A percentile compares a stretch with the other conserved stretches of the same genome.
These are phyloP conservation scores for Malurus alboscapulatus DNA, from an alignment of 2,113 vertebrate genomes.

Conservation along the genomic window DNA sequence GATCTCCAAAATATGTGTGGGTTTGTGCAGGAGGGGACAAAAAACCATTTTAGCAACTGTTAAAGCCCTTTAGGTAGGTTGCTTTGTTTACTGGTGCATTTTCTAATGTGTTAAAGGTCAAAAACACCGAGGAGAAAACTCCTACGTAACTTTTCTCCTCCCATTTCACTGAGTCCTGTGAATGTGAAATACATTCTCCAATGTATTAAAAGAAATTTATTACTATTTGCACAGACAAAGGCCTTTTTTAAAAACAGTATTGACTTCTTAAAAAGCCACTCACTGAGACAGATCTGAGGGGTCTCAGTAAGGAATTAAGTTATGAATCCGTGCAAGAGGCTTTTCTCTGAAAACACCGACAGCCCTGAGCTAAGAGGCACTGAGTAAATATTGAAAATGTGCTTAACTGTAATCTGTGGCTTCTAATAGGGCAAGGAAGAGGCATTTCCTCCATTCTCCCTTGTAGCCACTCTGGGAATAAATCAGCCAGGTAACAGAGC, in stretches of 20 bases:
- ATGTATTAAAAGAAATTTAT: background rate
- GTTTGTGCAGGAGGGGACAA: background rate
- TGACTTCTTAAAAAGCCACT: background rate
- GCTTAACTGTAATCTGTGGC: background rate
- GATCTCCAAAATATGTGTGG: background rate
- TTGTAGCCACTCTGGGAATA: background rate
- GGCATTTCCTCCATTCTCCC: background rate
- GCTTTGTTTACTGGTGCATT: background rate
- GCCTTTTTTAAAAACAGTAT: background rate
- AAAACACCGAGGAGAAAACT: background rate
- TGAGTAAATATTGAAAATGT: background rate
- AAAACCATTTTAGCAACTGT: background rate
- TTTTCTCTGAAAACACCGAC: background rate
- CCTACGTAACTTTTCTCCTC: background rate
- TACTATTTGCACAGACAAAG: background rate
- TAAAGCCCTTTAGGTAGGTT: background rate
- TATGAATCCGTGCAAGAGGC: background rate
- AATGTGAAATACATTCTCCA: background rate
- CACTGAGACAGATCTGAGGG: background rate
- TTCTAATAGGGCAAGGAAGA: background rate
- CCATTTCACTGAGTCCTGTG: accelerated
- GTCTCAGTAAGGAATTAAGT: background rate
- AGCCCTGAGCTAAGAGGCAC: background rate
- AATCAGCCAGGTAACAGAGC: background rate
- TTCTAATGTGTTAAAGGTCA: background rate